These are phyloP conservation scores for Hemiscyllium ocellatum DNA, from an alignment of 2,113 vertebrate genomes.

Conservation along the genomic window DNA sequence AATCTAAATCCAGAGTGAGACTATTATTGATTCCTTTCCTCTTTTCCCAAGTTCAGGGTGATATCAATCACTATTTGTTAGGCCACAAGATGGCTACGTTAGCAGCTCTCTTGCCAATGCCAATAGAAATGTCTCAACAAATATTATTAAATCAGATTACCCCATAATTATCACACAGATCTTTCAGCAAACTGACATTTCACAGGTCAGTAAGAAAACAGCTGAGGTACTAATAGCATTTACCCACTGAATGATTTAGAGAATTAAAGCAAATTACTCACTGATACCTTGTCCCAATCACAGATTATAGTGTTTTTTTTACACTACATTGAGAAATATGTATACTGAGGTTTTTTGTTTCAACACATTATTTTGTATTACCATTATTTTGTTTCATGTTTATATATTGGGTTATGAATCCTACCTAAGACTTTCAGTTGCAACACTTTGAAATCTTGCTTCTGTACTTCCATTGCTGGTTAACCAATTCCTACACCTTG, in stretches of 20 bases:
- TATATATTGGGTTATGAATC: background rate
- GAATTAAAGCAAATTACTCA: background rate
- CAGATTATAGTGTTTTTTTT: background rate
- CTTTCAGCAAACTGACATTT: background rate
- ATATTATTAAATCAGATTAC: too few relatives aligned
- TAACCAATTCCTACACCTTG: background rate
- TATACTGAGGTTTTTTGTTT: background rate
- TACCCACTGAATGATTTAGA: background rate
- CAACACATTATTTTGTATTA: background rate
- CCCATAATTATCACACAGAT: too few relatives aligned
- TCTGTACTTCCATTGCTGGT: background rate
- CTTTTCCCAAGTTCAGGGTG: background rate
- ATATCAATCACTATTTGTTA: too few relatives aligned
- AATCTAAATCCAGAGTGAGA: background rate
- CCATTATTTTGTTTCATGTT: background rate
- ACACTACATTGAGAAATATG: background rate
- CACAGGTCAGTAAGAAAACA: background rate
- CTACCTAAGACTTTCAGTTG: background rate
- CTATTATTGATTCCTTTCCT: background rate
- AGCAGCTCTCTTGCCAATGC: too few relatives aligned
- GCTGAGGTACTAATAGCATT: background rate
- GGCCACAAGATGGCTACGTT: too few relatives aligned
- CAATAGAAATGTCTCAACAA: too few relatives aligned
- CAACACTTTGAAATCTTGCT: background rate
- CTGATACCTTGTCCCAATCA: background rate